Percentiles rank a stretch among this genome's conserved stretches.
Evolutionary conservation across 2,113 vertebrate species (phyloP).

Genomic region (Menura novaehollandiae): DNA sequence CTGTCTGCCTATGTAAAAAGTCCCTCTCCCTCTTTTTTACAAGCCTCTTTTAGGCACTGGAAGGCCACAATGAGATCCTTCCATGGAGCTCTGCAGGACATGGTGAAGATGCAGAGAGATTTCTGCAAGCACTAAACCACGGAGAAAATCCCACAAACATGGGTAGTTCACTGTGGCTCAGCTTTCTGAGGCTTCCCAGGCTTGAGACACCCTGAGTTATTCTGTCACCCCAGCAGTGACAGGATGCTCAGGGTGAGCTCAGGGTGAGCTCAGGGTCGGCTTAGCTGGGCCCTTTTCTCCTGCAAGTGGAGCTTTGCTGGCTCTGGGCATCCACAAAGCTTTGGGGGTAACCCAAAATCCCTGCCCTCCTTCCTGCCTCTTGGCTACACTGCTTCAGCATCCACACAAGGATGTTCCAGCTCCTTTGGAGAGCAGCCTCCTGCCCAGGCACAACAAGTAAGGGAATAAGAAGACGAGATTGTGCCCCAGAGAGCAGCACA

Average conservation of each 20-base stretch:
- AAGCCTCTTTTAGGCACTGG: not conserved
- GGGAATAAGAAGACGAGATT: not conserved
- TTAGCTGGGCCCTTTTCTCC: not conserved
- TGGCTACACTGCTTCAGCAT: not conserved
- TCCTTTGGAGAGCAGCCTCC: not conserved
- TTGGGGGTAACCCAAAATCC: not conserved
- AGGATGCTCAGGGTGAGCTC: not conserved
- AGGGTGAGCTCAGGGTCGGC: accelerated
- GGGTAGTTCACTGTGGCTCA: not conserved
- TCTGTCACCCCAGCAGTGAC: accelerated
- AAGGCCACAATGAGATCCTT: not conserved
- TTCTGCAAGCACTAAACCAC: not conserved
- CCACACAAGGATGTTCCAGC: not conserved
- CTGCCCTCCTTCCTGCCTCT: not conserved
- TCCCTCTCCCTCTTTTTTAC: not conserved
- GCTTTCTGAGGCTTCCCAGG: not conserved
- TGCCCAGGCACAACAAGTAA: not conserved
- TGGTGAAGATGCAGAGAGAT: not conserved
- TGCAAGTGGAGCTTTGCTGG: not conserved
- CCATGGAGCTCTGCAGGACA: not conserved
- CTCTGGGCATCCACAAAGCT: not conserved
- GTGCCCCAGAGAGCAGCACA: not conserved
- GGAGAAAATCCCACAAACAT: not conserved
- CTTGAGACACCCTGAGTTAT: accelerated
- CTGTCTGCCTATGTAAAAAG: not conserved